A percentile compares a stretch with the other conserved stretches of the same genome.
These are phyloP conservation scores for Stenurella melanura DNA, from an alignment of 2,888 invertebrate genomes.

Conservation along the genomic window DNA sequence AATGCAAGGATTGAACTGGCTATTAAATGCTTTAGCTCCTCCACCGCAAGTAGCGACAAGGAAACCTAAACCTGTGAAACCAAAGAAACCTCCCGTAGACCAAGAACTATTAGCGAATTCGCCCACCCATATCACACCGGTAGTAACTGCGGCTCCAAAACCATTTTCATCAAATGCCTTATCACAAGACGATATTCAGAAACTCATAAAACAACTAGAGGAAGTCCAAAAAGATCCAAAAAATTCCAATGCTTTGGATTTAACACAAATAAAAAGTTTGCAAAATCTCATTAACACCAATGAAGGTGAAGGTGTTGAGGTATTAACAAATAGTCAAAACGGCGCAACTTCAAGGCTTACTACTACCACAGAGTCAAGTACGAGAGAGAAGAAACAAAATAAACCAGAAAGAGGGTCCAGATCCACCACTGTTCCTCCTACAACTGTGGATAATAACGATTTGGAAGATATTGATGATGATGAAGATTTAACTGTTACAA, in stretches of 20 bases:
- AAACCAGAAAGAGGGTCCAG: background rate
- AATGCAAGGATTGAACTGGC: slow-evolving; percentile 71
- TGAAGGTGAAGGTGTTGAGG: slow-evolving; percentile 61
- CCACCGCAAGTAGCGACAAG: slow-evolving; percentile 51
- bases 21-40: slow-evolving; percentile 68
- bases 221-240: slow-evolving; percentile 69
- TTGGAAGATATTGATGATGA: slow-evolving; percentile 56
- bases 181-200: slow-evolving; percentile 64
- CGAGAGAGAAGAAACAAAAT: slow-evolving; percentile 29
- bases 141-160: slow-evolving; percentile 64
- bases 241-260: slow-evolving; percentile 64
- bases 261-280: slow-evolving; percentile 65
- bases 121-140: slow-evolving; percentile 68
- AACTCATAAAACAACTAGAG: slow-evolving; percentile 68
- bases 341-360: slow-evolving; percentile 59
- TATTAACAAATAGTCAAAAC: slow-evolving; percentile 59
- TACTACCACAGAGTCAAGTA: slow-evolving; percentile 38
- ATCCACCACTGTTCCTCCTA: slow-evolving; percentile 50
- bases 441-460: slow-evolving; percentile 58
- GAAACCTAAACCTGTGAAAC: slow-evolving; percentile 58
- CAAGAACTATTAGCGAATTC: slow-evolving; percentile 66
- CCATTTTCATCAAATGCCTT: slow-evolving; percentile 59
- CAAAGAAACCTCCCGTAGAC: slow-evolving; percentile 54
- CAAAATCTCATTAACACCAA: slow-evolving; percentile 63
- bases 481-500: slow-evolving; percentile 47